These are phyloP conservation scores for Gobionotothen gibberifrons DNA, from an alignment of 2,797 vertebrate genomes.

Conservation along the genomic window DNA sequence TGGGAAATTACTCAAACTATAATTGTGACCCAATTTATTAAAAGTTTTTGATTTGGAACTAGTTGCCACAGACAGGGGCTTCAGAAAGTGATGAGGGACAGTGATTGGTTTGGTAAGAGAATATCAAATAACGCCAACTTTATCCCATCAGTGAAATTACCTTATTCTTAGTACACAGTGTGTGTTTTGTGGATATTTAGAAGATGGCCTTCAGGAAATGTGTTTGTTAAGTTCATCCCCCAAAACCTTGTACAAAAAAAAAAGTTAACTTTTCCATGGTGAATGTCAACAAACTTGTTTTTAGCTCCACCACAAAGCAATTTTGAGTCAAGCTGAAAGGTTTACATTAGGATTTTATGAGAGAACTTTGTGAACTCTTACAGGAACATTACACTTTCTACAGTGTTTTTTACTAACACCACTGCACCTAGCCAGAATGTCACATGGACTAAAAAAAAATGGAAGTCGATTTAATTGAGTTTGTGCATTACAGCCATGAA, in stretches of 20 bases:
- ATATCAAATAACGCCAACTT: background rate
- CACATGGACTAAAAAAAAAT: too few species aligned
- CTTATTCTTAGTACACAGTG: background rate
- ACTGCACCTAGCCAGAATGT: too few species aligned
- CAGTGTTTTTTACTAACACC: too few species aligned
- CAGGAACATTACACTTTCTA: background rate
- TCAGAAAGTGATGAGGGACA: background rate
- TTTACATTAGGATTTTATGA: background rate
- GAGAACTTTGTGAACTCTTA: background rate
- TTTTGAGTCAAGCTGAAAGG: constrained; percentile 8
- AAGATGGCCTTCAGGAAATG: background rate
- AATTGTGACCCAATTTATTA: background rate
- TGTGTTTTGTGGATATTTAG: constrained; percentile 1
- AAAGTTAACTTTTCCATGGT: constrained; percentile 23
- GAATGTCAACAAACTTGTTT: constrained; percentile 34
- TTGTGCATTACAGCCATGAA: too few species aligned
- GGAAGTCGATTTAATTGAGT: too few species aligned
- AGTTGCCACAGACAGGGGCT: background rate
- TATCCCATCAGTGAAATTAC: background rate
- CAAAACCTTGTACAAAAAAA: constrained; percentile 7
- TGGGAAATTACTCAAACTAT: constrained; percentile 5
- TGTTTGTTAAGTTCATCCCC: constrained; percentile 22
- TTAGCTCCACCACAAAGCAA: constrained; percentile 7
- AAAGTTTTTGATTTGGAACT: background rate
- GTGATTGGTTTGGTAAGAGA: background rate